Evolutionary conservation across 2,888 invertebrate species (phyloP).

Genomic region (Sericinus montela): DNA sequence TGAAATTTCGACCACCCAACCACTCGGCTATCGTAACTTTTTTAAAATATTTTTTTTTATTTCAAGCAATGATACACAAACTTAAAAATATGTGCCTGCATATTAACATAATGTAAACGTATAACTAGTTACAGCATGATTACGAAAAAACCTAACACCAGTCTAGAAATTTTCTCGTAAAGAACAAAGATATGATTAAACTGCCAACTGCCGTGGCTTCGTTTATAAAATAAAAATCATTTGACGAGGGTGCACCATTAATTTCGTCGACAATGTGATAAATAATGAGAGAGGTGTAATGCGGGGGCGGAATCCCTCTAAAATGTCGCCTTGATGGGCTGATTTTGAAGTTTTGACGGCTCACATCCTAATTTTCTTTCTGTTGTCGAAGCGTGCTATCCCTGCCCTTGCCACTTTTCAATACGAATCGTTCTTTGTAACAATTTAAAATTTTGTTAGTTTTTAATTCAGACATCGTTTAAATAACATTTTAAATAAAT

Average conservation of each 20-base stretch:
- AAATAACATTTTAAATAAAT: no score
- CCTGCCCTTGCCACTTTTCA: constrained; percentile 61
- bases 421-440: constrained; percentile 57
- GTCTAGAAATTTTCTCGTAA: constrained; percentile 26
- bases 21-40: no score
- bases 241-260: constrained; percentile 77
- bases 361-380: constrained; percentile 75
- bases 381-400: constrained; percentile 40
- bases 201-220: constrained; percentile 65
- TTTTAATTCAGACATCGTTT: no score
- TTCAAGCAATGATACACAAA: no score
- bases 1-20: no score
- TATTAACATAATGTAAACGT: no score
- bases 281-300: constrained; percentile 77
- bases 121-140: no score
- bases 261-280: constrained; percentile 77
- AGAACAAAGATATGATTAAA: constrained; percentile 73
- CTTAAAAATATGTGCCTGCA: no score
- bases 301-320: constrained; percentile 59
- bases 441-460: constrained; percentile 47
- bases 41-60: no score
- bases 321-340: constrained; percentile 57
- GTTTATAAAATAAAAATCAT: constrained; percentile 75
- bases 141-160: neutral
- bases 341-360: constrained; percentile 75